These are phyloP conservation scores for Vollenhovia emeryi DNA, from an alignment of 1,140 invertebrate species.

Conservation along the genomic window DNA sequence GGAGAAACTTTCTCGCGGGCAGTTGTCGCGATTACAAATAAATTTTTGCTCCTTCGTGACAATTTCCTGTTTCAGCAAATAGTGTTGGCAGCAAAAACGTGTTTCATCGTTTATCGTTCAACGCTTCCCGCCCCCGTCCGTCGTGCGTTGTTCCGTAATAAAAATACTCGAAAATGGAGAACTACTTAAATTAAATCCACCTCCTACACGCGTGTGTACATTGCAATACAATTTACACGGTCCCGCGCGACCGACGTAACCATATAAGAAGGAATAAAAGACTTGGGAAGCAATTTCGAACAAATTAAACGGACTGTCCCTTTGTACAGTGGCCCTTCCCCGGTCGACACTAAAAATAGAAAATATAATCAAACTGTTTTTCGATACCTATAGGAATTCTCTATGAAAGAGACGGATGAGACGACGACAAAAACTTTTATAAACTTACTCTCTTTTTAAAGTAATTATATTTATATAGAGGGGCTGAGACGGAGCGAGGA, in stretches of 20 bases:
- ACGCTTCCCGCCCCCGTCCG: neutral
- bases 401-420: neutral
- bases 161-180: conserved; percentile 38
- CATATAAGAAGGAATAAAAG: conserved; percentile 35
- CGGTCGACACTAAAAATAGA: neutral
- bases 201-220: conserved; percentile 25
- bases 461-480: neutral
- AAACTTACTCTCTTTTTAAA: neutral
- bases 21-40: conserved; percentile 32
- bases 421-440: neutral
- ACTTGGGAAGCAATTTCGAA: conserved; percentile 28
- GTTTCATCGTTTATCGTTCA: conserved; percentile 32
- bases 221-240: conserved; percentile 27
- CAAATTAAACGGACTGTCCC: conserved; percentile 19
- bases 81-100: conserved; percentile 23
- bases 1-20: conserved; percentile 15
- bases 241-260: conserved; percentile 10
- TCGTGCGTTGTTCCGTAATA: conserved; percentile 23
- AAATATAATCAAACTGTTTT: neutral
- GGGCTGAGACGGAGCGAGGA: neutral
- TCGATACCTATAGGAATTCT: neutral
- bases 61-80: conserved; percentile 17
- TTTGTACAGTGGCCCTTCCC: neutral
- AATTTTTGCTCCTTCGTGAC: conserved; percentile 29
- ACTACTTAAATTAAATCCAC: conserved; percentile 52